Conservation (phyloP, 2,113 vertebrate genomes). For the Fulica atra region DNA sequence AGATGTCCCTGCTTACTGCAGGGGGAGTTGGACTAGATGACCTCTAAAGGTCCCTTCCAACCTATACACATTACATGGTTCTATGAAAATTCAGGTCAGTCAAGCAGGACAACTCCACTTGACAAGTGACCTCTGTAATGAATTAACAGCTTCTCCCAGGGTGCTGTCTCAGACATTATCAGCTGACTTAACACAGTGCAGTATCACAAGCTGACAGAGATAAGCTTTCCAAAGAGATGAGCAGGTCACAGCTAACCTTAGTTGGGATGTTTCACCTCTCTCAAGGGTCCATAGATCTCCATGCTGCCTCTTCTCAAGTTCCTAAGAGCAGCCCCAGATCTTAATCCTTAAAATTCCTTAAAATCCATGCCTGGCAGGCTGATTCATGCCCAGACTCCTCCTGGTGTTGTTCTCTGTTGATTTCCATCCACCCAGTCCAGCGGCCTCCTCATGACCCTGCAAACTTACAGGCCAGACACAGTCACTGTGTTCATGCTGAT, state of each 20-base stretch:
- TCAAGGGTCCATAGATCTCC: neutral
- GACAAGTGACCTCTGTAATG: neutral
- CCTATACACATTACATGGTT: no score
- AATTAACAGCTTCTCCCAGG: neutral
- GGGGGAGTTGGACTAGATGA: no score
- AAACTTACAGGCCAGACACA: neutral
- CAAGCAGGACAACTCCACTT: neutral
- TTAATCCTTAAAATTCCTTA: neutral
- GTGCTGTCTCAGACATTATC: neutral
- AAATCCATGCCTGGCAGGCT: neutral
- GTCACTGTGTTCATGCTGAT: fast-evolving
- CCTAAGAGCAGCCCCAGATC: neutral
- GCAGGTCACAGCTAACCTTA: fast-evolving
- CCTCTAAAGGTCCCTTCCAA: no score
- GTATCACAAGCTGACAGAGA: neutral
- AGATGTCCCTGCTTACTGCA: no score
- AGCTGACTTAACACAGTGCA: neutral
- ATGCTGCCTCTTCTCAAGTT: neutral
- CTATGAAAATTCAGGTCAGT: neutral
- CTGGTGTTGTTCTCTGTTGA: neutral
- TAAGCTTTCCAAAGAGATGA: neutral
- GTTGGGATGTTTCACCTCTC: neutral
- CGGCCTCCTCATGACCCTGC: fast-evolving
- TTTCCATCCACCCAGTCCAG: neutral
- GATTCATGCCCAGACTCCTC: neutral